Percentiles rank a stretch among this genome's conserved stretches.
Evolutionary conservation across 2,113 vertebrate genomes (phyloP).

Genomic region (Procavia capensis): DNA sequence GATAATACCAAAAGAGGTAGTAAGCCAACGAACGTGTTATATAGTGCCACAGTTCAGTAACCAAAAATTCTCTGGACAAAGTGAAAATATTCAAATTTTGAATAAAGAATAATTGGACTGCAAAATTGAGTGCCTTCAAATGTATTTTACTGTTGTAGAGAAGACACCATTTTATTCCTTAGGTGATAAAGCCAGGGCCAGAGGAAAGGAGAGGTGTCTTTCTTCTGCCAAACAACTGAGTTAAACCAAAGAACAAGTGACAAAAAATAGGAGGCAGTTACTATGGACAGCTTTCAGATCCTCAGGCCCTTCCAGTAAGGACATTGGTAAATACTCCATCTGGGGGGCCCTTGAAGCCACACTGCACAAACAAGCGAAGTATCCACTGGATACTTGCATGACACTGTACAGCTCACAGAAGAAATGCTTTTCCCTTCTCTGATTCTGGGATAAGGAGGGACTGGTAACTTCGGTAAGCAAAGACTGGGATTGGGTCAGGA

Average conservation of each 20-base stretch:
- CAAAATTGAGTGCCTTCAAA: constrained; percentile 16
- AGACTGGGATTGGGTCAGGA: neutral
- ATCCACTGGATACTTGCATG: neutral
- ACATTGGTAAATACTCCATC: neutral
- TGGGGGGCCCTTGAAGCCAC: neutral
- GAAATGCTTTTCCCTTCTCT: constrained; percentile 35
- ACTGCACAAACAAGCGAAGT: neutral
- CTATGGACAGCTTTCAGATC: neutral
- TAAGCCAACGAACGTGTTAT: constrained; percentile 12
- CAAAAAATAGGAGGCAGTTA: constrained; percentile 40
- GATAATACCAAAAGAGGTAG: neutral
- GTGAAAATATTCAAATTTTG: constrained; percentile 47
- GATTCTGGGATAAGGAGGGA: neutral
- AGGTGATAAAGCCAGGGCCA: neutral
- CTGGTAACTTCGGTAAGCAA: neutral
- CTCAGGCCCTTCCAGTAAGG: neutral
- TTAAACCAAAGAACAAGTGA: neutral
- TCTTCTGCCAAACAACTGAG: neutral
- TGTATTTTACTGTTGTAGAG: neutral
- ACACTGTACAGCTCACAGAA: neutral
- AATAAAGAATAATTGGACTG: constrained; percentile 26
- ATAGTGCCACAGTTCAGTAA: neutral
- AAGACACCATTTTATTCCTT: neutral
- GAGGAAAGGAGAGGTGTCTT: constrained; percentile 24
- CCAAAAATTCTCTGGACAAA: constrained; percentile 46